Evolutionary conservation across 1,140 invertebrate species (phyloP), one percentile per base, ranked within the genome.

Genomic region (Macrocentrus cingulum): DNA sequence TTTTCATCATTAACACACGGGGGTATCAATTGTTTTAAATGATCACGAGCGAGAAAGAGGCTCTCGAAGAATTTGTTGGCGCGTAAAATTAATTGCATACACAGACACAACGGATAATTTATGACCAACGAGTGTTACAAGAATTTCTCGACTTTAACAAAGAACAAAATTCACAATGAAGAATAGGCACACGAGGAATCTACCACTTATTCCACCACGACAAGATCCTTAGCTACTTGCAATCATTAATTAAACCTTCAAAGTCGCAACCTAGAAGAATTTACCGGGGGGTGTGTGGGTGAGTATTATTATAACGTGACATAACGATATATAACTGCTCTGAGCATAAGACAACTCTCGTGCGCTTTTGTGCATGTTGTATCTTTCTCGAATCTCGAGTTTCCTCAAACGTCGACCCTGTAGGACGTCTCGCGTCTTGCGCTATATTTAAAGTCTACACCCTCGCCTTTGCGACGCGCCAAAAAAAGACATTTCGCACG

Each of bases 241-340:
- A 36, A 16, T 51, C 15, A 51, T 51, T 51, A 51, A 51, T 51
- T 51, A 51, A 37, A 20, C 32, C 29, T 51, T 51, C 49, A 51
- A 51, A 51, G 49, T 51, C 34, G 15, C 7, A 39, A 39, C 7
- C 9, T 7, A 51, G 32, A 51, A 23, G 23, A 34, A 49, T 18
- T 5, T 34, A 48, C 45, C 15, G 32, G 23, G 18, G 25, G 20
- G 37, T 36, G 25, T 20, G 49, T 18, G 13, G 16, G 16, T 29
- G 25, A 9, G 22, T 5, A 34, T 37, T 51, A 51, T 36, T 51
- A n/a, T n/a, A 51, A 51, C 49, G 49, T 51, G 49, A 51, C 49
- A 51, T 51, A 51, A 51, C 18, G 32, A 13, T 36, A 36, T 51
- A 51, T 34, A 36, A 29, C 34, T 20, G 32, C 49, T 5, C 9